A percentile compares a stretch with the other conserved stretches of the same genome.
Evolutionary conservation across 92 coral and sea anemone genomes (phyloP).

Genomic region (Hydrozoanthus gracilis): DNA sequence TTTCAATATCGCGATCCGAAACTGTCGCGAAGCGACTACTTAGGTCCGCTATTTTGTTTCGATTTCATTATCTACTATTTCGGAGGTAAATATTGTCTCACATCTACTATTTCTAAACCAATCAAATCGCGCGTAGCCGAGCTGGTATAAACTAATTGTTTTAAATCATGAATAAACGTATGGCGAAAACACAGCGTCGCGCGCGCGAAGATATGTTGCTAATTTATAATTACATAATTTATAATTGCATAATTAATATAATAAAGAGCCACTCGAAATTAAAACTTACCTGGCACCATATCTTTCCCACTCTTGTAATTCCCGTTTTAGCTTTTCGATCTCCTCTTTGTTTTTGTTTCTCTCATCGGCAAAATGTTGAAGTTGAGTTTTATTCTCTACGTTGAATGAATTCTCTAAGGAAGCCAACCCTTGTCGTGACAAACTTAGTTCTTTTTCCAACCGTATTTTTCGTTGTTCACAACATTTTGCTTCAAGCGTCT

Average conservation of each 20-base stretch:
- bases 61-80: too few relatives aligned
- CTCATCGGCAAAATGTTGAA: constrained; percentile 52
- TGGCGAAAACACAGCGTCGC: background rate
- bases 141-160: too few relatives aligned
- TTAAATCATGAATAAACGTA: too few relatives aligned
- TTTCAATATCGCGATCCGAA: too few relatives aligned
- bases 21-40: too few relatives aligned
- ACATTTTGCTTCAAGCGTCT: background rate
- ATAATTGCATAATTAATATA: background rate
- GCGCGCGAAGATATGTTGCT: background rate
- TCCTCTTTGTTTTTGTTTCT: constrained; percentile 59
- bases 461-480: background rate
- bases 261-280: background rate
- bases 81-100: too few relatives aligned
- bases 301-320: constrained; percentile 80
- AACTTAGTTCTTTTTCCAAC: background rate
- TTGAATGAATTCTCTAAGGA: background rate
- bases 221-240: too few relatives aligned
- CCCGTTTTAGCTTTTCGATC: constrained; percentile 56
- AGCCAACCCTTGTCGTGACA: background rate
- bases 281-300: constrained; percentile 67
- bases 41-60: too few relatives aligned
- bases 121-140: too few relatives aligned
- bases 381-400: constrained; percentile 12
- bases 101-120: too few relatives aligned